phyloP scores from a whole-genome alignment of 2,888 invertebrate genomes.

The Euzetes globulus region DNA sequence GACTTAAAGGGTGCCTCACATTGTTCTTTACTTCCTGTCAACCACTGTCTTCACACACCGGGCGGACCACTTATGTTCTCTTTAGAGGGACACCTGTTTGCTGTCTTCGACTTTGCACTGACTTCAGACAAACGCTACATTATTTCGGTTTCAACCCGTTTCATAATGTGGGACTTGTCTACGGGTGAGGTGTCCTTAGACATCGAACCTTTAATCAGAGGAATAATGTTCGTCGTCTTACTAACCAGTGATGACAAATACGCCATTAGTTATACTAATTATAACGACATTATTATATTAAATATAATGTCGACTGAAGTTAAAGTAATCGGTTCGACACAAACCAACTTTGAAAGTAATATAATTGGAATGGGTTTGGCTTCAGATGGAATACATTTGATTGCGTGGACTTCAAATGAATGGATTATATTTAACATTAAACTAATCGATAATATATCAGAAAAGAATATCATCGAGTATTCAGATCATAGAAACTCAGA shows the following conservation, averaged over 20 bases:
- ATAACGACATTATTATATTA: conserved; percentile 81
- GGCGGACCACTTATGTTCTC: conserved; percentile 98
- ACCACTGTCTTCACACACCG: conserved; percentile 96
- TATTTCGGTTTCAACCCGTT: conserved; percentile 90
- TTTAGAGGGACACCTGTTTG: conserved; percentile 94
- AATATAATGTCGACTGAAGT: conserved; percentile 92
- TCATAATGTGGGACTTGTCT: conserved; percentile 92
- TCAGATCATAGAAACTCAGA: not conserved
- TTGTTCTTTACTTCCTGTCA: conserved; percentile 81
- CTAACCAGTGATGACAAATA: conserved; percentile 91
- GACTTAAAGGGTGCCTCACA: conserved; percentile 78
- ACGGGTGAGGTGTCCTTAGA: conserved; percentile 89
- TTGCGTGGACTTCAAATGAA: conserved; percentile 65
- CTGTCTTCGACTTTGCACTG: conserved; percentile 82
- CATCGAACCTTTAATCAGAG: conserved; percentile 78
- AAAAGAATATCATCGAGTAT: not conserved
- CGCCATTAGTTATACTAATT: conserved; percentile 91
- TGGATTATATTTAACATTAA: conserved; percentile 60
- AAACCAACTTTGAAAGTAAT: conserved; percentile 39
- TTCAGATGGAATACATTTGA: conserved; percentile 57
- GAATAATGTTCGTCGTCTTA: conserved; percentile 88
- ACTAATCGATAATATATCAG: not conserved
- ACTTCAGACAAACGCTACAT: conserved; percentile 86
- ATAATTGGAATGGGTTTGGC: conserved; percentile 61
- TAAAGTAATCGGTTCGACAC: conserved; percentile 47